Evolutionary conservation across 2,797 vertebrate species (phyloP).

Genomic region (Emydoidea blandingii): DNA sequence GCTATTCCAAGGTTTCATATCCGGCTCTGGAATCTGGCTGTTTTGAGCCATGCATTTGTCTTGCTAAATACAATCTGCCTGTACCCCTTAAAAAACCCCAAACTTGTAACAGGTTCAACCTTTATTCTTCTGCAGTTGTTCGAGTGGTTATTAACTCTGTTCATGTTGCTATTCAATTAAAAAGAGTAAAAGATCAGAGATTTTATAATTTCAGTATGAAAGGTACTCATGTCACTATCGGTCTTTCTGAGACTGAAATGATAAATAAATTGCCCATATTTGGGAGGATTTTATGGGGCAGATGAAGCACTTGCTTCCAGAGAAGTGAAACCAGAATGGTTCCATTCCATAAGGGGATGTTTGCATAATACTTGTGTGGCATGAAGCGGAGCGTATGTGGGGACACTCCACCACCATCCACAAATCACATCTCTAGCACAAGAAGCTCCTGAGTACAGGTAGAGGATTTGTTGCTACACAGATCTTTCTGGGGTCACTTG

Average conservation of each 20-base stretch:
- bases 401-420: background rate
- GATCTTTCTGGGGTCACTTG: background rate
- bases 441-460: rapidly evolving
- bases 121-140: background rate
- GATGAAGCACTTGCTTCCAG: background rate
- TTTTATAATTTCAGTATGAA: background rate
- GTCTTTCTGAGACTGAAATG: background rate
- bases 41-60: background rate
- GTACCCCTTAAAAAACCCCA: background rate
- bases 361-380: background rate
- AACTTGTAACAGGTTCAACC: background rate
- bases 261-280: background rate
- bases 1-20: background rate
- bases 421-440: background rate
- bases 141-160: background rate
- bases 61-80: background rate
- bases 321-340: background rate
- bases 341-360: background rate
- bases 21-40: background rate
- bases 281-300: background rate
- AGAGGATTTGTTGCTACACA: background rate
- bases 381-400: background rate
- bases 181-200: background rate
- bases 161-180: background rate
- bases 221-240: rapidly evolving